Evolutionary conservation across 2,888 invertebrate species (phyloP).

Genomic region (Ichneumoninae sp.): DNA sequence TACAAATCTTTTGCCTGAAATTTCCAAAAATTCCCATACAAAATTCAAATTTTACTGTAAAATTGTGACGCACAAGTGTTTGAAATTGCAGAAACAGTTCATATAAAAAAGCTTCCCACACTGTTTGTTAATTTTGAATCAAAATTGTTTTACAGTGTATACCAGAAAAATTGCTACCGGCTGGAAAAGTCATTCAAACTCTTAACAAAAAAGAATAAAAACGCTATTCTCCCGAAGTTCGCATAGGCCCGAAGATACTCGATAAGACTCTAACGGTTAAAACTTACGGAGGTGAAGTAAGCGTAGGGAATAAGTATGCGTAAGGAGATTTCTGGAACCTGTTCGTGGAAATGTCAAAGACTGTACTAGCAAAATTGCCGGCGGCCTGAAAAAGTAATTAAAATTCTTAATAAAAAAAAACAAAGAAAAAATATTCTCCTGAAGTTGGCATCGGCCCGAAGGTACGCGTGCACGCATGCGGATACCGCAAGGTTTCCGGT

Average conservation of each 20-base stretch:
- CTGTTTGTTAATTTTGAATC: too few species aligned
- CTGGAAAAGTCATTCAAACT: too few species aligned
- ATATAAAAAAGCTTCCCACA: too few species aligned
- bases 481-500: conserved; percentile 71
- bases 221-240: too few species aligned
- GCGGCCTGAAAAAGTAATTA: background rate
- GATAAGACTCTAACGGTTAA: background rate
- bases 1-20: too few species aligned
- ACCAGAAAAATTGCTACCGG: too few species aligned
- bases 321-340: conserved; percentile 15
- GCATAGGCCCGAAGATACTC: too few species aligned
- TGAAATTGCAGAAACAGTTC: too few species aligned
- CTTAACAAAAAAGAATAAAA: background rate
- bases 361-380: background rate
- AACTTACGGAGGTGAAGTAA: background rate
- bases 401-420: background rate
- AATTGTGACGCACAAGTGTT: too few species aligned
- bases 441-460: background rate
- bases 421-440: background rate
- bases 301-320: background rate
- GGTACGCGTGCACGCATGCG: conserved; percentile 5
- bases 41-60: too few species aligned
- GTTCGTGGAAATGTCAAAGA: conserved; percentile 7
- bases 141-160: too few species aligned
- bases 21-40: too few species aligned